Evolutionary conservation across 2,113 vertebrate species (phyloP).

Genomic region (Tachycineta bicolor): DNA sequence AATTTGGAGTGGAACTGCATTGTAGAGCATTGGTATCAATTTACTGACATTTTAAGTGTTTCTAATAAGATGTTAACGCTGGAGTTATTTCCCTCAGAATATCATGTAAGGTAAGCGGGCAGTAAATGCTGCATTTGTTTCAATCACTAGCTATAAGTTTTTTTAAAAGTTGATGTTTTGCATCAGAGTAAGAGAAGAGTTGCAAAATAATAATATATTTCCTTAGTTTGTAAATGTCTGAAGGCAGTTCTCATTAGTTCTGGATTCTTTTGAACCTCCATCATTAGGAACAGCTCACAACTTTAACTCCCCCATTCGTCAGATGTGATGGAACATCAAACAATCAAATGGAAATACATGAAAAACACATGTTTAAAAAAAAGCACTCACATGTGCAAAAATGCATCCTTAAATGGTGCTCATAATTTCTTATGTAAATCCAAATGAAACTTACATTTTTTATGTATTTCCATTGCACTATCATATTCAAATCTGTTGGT

Average conservation of each 20-base stretch:
- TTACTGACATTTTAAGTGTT: not conserved
- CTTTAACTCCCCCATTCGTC: conserved; percentile 44
- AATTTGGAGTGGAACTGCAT: not conserved
- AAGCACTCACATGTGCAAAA: not conserved
- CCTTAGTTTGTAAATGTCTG: not conserved
- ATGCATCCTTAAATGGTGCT: not conserved
- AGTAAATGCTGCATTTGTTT: not conserved
- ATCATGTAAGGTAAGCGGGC: not conserved
- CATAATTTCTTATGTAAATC: not conserved
- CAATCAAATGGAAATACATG: conserved; percentile 12
- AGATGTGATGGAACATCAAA: conserved; percentile 4
- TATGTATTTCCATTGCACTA: not conserved
- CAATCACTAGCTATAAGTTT: not conserved
- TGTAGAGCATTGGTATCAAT: not conserved
- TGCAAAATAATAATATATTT: conserved; percentile 5
- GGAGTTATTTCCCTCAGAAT: not conserved
- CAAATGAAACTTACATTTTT: not conserved
- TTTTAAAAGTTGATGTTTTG: not conserved
- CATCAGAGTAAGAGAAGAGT: not conserved
- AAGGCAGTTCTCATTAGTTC: conserved; percentile 12
- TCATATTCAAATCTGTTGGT: not conserved
- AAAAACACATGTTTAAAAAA: conserved; percentile 15
- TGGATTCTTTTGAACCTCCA: conserved; percentile 29
- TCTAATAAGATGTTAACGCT: not conserved
- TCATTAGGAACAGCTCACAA: not conserved